Conservation (phyloP, 37 sponge, comb jelly and placozoan species). For the Cliona cf. orientalis region DNA sequence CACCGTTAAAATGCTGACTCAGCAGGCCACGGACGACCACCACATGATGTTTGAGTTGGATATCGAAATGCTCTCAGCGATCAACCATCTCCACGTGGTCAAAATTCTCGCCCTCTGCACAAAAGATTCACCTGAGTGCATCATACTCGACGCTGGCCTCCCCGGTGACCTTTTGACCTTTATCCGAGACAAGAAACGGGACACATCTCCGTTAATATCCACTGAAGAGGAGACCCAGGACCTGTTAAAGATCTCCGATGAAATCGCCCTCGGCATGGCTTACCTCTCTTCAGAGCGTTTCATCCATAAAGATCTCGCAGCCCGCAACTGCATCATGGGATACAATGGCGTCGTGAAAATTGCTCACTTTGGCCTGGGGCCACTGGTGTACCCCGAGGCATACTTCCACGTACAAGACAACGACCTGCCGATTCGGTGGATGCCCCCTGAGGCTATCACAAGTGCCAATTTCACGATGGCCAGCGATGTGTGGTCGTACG, state of each 20-base stretch:
- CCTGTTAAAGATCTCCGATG: slow-evolving; percentile 62
- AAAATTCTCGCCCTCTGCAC: slow-evolving; percentile 67
- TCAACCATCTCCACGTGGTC: slow-evolving; percentile 73
- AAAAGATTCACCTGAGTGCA: slow-evolving; percentile 56
- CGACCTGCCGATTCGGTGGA: slow-evolving; percentile 65
- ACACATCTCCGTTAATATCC: neutral
- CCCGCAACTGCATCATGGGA: slow-evolving; percentile 68
- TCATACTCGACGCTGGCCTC: slow-evolving; percentile 68
- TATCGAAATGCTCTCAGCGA: slow-evolving; percentile 29
- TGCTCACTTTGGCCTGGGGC: slow-evolving; percentile 62
- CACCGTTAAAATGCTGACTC: slow-evolving; percentile 61
- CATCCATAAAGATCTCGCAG: slow-evolving; percentile 68
- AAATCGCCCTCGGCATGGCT: slow-evolving; percentile 73
- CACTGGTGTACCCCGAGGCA: slow-evolving; percentile 62
- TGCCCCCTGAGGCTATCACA: slow-evolving; percentile 67
- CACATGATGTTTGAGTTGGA: slow-evolving; percentile 41
- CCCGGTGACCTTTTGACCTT: slow-evolving; percentile 49
- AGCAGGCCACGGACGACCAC: slow-evolving; percentile 2
- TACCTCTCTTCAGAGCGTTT: slow-evolving; percentile 49
- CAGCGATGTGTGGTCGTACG: slow-evolving; percentile 81
- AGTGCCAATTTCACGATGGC: slow-evolving; percentile 37
- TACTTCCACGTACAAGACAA: slow-evolving; percentile 34
- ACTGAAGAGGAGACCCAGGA: neutral
- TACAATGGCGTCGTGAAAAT: slow-evolving; percentile 62
- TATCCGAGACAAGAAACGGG: slow-evolving; percentile 38